A percentile compares a stretch with the other conserved stretches of the same genome.
Conservation (phyloP, 2,888 invertebrate genomes). For the Macaria notata region DNA sequence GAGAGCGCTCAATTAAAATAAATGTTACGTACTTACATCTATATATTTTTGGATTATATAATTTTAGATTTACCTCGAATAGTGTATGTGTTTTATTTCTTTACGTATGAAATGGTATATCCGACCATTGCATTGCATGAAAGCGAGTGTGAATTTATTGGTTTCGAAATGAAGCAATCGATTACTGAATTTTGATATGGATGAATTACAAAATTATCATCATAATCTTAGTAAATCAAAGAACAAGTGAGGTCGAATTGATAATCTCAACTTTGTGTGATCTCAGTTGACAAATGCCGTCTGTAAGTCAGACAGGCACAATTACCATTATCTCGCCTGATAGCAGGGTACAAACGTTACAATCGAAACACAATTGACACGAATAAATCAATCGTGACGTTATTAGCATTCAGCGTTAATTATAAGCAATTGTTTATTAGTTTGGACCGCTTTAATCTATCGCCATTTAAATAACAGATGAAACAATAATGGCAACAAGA, state of each 20-base stretch:
- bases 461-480: slow-evolving; percentile 79
- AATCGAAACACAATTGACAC: slow-evolving; percentile 28
- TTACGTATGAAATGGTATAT: no score
- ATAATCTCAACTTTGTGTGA: no score
- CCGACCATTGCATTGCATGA: no score
- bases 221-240: no score
- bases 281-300: slow-evolving; percentile 23
- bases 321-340: slow-evolving; percentile 26
- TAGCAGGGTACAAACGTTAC: slow-evolving; percentile 25
- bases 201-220: no score
- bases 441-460: slow-evolving; percentile 66
- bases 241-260: no score
- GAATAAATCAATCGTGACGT: slow-evolving; percentile 62
- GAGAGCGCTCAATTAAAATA: neutral
- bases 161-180: no score
- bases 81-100: no score
- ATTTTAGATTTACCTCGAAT: no score
- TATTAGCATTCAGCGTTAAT: slow-evolving; percentile 75
- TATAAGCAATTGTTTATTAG: slow-evolving; percentile 70
- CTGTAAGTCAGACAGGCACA: slow-evolving; percentile 23
- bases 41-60: no score
- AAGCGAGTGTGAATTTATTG: no score
- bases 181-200: no score
- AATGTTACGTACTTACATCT: neutral
- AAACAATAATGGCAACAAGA: slow-evolving; percentile 75